phyloP scores from a whole-genome alignment of 2,113 vertebrate genomes.

The Hemibagrus wyckioides region DNA sequence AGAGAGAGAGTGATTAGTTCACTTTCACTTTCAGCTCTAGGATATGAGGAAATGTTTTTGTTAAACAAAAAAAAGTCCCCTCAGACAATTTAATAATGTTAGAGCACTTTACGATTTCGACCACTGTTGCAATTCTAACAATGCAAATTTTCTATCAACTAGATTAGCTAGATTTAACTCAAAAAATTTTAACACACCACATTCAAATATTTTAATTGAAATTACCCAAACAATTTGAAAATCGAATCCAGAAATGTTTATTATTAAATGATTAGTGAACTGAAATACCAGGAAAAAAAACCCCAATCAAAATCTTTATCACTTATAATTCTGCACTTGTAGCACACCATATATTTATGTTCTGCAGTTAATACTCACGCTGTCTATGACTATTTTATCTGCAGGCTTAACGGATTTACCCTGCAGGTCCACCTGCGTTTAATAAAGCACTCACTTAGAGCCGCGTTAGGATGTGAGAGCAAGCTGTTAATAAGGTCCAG shows the following conservation, averaged over 20 bases:
- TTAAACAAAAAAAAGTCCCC: neutral
- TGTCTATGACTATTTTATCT: neutral
- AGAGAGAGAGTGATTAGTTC: neutral
- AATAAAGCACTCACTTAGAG: neutral
- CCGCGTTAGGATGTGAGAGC: neutral
- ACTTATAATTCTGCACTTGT: neutral
- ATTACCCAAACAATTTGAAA: neutral
- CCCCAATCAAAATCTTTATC: neutral
- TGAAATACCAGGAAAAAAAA: neutral
- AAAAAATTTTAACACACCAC: neutral
- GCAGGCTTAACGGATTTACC: slow-evolving; percentile 6
- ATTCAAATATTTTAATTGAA: neutral
- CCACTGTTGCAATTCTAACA: neutral
- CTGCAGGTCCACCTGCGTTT: neutral
- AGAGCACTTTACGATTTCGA: too few species aligned
- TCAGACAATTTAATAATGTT: too few species aligned
- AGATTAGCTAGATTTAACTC: neutral
- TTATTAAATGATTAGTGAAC: neutral
- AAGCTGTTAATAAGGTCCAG: neutral
- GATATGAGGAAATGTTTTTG: neutral
- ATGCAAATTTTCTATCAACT: neutral
- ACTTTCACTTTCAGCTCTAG: neutral
- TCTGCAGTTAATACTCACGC: neutral
- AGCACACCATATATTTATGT: neutral
- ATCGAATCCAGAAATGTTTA: neutral